Evolutionary conservation across 2,113 vertebrate genomes (phyloP).

Genomic region (Eurypyga helias): DNA sequence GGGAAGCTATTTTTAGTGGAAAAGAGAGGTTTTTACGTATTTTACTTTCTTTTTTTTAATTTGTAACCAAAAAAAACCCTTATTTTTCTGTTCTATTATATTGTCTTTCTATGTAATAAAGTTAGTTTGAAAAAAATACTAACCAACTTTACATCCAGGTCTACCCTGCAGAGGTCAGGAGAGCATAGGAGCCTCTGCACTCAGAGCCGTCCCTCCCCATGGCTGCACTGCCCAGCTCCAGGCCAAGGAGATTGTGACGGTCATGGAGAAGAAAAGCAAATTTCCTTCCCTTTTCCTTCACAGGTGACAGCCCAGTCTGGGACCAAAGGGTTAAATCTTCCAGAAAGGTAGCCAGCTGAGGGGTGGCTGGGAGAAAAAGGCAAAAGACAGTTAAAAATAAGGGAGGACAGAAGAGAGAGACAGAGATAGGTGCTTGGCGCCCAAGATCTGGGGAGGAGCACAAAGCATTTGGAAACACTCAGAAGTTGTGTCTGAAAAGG

Average conservation of each 20-base stretch:
- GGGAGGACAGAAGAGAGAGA: background rate
- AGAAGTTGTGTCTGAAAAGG: conserved; percentile 63
- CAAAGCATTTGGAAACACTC: conserved; percentile 40
- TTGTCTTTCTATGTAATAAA: background rate
- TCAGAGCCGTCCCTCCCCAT: background rate
- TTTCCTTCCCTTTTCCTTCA: background rate
- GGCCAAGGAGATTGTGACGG: background rate
- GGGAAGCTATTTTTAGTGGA: background rate
- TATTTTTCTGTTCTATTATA: background rate
- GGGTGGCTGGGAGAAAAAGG: background rate
- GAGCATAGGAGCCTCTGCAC: background rate
- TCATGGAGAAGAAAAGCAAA: background rate
- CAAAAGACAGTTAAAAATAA: background rate
- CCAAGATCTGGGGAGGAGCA: conserved; percentile 14
- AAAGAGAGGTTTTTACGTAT: background rate
- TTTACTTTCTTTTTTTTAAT: background rate
- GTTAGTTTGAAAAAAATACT: background rate
- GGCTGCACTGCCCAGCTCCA: background rate
- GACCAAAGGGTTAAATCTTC: background rate
- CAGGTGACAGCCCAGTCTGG: background rate
- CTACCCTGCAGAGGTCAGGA: background rate
- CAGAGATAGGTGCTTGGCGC: background rate
- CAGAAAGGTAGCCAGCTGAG: background rate
- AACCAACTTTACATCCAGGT: background rate
- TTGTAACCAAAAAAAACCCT: background rate